Conservation (phyloP, 2,888 invertebrate species). For the Tachystola acroxantha region DNA sequence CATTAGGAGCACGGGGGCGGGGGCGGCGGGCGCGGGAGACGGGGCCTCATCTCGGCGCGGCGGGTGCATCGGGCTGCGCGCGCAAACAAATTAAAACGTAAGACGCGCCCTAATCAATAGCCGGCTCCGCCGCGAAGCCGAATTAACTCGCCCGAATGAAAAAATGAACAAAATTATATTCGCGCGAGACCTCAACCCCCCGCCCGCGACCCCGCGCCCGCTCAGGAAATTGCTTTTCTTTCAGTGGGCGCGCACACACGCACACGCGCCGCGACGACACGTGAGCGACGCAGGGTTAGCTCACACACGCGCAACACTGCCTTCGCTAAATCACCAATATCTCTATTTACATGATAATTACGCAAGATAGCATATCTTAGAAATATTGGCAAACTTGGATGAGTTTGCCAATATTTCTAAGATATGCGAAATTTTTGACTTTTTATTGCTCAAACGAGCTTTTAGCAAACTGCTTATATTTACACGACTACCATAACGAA, state of each 20-base stretch:
- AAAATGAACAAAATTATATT: conserved; percentile 79
- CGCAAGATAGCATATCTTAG: too few species aligned
- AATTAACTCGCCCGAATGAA: conserved; percentile 78
- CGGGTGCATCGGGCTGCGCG: conserved; percentile 75
- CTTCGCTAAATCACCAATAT: neutral
- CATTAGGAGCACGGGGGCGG: conserved; percentile 49
- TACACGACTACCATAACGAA: too few species aligned
- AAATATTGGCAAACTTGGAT: too few species aligned
- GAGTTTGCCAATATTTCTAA: too few species aligned
- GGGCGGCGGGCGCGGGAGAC: conserved; percentile 25
- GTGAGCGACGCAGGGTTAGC: conserved; percentile 70
- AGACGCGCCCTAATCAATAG: conserved; percentile 79
- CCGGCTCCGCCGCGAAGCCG: conserved; percentile 73
- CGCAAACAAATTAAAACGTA: conserved; percentile 79
- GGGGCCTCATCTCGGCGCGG: conserved; percentile 60
- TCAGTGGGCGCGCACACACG: conserved; percentile 74
- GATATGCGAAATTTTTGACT: too few species aligned
- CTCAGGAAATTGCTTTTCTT: conserved; percentile 78
- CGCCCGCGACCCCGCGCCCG: conserved; percentile 38
- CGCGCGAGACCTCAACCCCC: conserved; percentile 71
- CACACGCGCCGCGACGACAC: conserved; percentile 39
- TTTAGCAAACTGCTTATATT: too few species aligned
- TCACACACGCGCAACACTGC: conserved; percentile 38
- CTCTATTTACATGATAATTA: neutral
- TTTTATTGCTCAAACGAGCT: too few species aligned